Percentiles rank a stretch among this genome's conserved stretches.
Evolutionary conservation across 2,113 vertebrate species (phyloP).

Genomic region (Pardalotus punctatus): DNA sequence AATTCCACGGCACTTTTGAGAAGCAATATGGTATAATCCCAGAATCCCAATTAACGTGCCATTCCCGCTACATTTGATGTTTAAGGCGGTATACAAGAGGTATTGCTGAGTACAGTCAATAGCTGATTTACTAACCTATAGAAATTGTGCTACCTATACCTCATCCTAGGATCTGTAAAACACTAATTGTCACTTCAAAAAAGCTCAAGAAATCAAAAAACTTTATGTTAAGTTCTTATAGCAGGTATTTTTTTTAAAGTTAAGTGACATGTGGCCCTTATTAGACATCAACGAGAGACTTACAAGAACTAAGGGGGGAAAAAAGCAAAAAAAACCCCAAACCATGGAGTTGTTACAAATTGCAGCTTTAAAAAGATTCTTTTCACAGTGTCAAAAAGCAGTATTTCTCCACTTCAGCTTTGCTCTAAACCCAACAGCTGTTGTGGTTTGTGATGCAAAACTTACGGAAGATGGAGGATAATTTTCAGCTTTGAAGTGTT

Average conservation of each 20-base stretch:
- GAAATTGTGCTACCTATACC: constrained; percentile 53
- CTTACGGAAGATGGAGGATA: background rate
- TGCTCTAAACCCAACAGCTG: constrained; percentile 9
- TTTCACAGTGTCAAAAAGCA: constrained; percentile 63
- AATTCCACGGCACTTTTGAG: constrained; percentile 39
- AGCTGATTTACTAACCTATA: constrained; percentile 20
- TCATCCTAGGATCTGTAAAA: constrained; percentile 34
- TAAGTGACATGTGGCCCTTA: background rate
- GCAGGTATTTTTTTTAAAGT: background rate
- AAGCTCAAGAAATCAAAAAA: background rate
- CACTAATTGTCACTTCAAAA: background rate
- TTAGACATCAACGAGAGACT: background rate
- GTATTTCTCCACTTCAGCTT: constrained; percentile 15
- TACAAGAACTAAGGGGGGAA: background rate
- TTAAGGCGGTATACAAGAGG: constrained; percentile 62
- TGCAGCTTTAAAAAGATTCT: constrained; percentile 44
- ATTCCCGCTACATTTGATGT: constrained; percentile 52
- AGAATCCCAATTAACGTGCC: background rate
- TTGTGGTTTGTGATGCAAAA: constrained; percentile 9
- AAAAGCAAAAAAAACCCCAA: background rate
- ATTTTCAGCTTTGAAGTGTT: constrained; percentile 28
- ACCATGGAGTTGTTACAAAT: background rate
- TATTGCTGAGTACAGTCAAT: constrained; percentile 62
- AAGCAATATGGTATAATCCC: background rate
- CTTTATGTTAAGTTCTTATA: background rate